Evolutionary conservation across 2,888 invertebrate species (phyloP).

Genomic region (Noctuana brunneofusca): DNA sequence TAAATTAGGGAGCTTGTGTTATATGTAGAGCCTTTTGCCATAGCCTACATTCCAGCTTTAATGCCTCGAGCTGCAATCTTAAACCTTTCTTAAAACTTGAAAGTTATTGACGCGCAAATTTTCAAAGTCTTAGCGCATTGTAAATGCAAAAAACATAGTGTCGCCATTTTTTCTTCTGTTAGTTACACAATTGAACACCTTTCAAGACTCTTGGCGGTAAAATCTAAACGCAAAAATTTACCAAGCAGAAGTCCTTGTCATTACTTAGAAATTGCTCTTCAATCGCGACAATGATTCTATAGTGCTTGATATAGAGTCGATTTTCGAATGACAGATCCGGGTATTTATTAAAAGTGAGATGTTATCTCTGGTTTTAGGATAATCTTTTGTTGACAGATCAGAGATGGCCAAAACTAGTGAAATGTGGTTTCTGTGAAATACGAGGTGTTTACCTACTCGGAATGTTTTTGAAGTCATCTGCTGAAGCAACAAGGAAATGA

Average conservation of each 20-base stretch:
- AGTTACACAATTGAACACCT: slow-evolving; percentile 77
- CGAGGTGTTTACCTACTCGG: not conserved
- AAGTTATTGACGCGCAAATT: slow-evolving; percentile 62
- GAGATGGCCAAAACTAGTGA: slow-evolving; percentile 52
- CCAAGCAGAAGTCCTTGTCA: slow-evolving; percentile 59
- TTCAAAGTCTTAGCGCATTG: slow-evolving; percentile 45
- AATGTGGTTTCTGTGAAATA: slow-evolving; percentile 60
- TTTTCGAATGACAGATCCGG: slow-evolving; percentile 21
- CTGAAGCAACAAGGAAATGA: not conserved
- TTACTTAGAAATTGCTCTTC: slow-evolving; percentile 12
- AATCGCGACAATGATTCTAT: slow-evolving; percentile 38
- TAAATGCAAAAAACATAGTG: slow-evolving; percentile 35
- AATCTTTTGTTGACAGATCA: slow-evolving; percentile 78
- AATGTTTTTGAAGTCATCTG: slow-evolving; percentile 2
- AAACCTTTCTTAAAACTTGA: not conserved
- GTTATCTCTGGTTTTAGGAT: slow-evolving; percentile 59
- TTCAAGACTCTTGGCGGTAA: slow-evolving; percentile 58
- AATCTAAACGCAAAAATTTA: slow-evolving; percentile 50
- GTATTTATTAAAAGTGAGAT: slow-evolving; percentile 36
- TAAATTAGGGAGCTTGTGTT: too few species aligned
- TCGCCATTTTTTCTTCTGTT: slow-evolving; percentile 37
- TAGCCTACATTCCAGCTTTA: too few species aligned
- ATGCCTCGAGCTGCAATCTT: too few species aligned
- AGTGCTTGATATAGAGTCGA: slow-evolving; percentile 34
- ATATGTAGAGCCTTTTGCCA: too few species aligned